Percentiles rank a stretch among this genome's conserved stretches.
phyloP scores from a whole-genome alignment of 2,113 vertebrate genomes.

The Archilochus colubris region DNA sequence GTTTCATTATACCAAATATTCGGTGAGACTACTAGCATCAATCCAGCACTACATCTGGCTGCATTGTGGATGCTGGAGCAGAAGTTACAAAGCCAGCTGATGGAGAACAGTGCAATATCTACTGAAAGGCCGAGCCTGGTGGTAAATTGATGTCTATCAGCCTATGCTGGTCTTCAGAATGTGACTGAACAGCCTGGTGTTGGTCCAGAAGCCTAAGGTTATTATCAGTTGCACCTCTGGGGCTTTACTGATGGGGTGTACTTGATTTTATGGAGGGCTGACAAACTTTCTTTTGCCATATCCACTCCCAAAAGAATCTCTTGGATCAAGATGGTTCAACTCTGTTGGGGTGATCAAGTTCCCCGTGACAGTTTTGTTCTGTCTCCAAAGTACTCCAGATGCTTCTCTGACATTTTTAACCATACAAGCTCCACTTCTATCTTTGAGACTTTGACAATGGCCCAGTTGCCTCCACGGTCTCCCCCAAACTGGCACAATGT shows the following conservation, averaged over 20 bases:
- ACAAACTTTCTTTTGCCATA: not conserved
- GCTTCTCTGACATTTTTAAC: not conserved
- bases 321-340: not conserved
- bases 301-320: not conserved
- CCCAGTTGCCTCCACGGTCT: not conserved
- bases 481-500: not conserved
- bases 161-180: not conserved
- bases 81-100: not conserved
- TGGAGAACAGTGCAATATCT: not conserved
- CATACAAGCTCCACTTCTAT: not conserved
- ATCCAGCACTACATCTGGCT: not conserved
- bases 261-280: not conserved
- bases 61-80: not conserved
- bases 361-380: not conserved
- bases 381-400: not conserved
- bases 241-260: not conserved
- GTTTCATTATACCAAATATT: not conserved
- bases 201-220: not conserved
- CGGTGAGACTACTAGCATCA: not conserved
- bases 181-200: not conserved
- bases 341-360: not conserved
- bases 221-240: not conserved
- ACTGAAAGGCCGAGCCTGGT: not conserved
- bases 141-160: not conserved
- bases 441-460: not conserved